Base-by-base conservation (phyloP, 2,113 vertebrate genomes). In the Rattus rattus region DNA sequence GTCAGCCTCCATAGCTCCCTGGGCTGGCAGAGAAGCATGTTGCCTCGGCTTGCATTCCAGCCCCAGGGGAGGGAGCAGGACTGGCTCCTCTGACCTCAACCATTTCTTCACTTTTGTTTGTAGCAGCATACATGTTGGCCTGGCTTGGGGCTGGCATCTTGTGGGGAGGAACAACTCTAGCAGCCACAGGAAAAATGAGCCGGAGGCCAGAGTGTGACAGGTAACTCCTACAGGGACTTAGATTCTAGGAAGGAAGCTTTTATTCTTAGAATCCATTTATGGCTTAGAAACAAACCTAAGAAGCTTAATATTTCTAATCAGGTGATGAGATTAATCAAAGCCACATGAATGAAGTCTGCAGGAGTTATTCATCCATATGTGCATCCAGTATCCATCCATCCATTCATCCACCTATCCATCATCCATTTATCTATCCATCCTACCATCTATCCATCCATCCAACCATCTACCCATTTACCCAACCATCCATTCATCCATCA, bases 201-300 rank as follows among this genome's bases (percentile, higher is more conserved):
- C 91, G 61, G 89, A 95, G 95, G 88, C 91, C 59, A 92, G 88
- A 94, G 84, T 90, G 76, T 72, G 88, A 89, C n/a, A 43, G 70
- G 85, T 70, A 95, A 59, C 91, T 95, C 86, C 89, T 90, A 39
- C 7, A 36, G 89, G 12, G 77, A 87, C 65, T 75, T 91, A 59
- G 94, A 90, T 56, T 36, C 49, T 47, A 54, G 86, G 83, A 96
- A 92, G 89, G 84, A 52, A 86, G 19, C 16, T 86, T 94, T 96
- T 94, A 87, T 91, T 92, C 96, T 96, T 92, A 96, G 95, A 96
- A 76, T 43, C 36, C 87, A 94, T 75, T 95, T 91, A 90, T 19
- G 86, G 54, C 67, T 94, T 96, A 96, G 92, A 92, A 97, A 97
- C 91, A 91, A 96, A 87, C 39, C 67, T 65, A 91, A 88, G 33